phyloP scores from a whole-genome alignment of 2,113 vertebrate genomes.

The Pithys albifrons region DNA sequence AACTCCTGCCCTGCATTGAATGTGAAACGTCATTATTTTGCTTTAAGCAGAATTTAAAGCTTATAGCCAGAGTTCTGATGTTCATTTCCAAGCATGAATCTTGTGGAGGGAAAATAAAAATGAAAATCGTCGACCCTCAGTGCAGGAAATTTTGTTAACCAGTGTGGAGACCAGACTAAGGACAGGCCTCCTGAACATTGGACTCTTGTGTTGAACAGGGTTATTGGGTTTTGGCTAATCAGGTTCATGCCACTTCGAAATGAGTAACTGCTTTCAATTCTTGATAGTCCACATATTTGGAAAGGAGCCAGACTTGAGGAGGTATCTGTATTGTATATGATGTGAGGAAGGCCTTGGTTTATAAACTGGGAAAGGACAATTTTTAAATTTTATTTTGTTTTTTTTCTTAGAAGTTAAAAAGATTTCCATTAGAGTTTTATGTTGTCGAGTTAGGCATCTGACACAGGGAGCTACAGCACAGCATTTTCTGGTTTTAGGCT shows the following conservation, averaged over 20 bases:
- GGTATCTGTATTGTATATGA: neutral
- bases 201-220: neutral
- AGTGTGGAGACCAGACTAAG: neutral
- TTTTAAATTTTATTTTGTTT: neutral
- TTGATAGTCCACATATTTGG: accelerated
- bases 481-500: neutral
- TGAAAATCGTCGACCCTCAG: neutral
- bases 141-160: neutral
- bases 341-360: neutral
- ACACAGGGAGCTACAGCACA: neutral
- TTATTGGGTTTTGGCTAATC: neutral
- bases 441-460: neutral
- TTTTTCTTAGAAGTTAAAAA: neutral
- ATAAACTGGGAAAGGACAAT: neutral
- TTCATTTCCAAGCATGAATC: neutral
- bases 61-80: neutral
- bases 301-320: neutral
- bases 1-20: neutral
- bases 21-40: neutral
- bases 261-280: neutral
- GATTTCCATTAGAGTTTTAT: neutral
- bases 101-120: neutral
- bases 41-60: neutral
- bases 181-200: neutral
- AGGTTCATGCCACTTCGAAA: neutral